These are phyloP conservation scores for Laspeyria flexula DNA, from an alignment of 2,888 invertebrate species.

Conservation along the genomic window DNA sequence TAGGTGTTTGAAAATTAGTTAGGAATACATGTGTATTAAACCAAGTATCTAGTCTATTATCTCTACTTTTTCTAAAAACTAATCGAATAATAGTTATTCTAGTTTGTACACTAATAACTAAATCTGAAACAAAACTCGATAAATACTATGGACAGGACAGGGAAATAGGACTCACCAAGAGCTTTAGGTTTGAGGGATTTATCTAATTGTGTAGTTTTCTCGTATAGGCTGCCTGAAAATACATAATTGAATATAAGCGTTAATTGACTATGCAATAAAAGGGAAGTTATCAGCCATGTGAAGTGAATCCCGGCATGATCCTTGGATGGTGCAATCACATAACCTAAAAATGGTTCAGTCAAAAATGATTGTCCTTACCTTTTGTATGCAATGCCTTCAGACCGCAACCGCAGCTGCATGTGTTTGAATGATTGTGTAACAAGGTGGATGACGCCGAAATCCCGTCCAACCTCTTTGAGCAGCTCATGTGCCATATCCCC, in stretches of 20 bases:
- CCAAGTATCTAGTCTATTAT: no score
- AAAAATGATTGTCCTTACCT: conserved; percentile 76
- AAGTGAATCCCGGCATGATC: conserved; percentile 6
- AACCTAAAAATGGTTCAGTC: conserved; percentile 63
- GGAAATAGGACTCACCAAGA: conserved; percentile 69
- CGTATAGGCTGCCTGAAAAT: conserved; percentile 62
- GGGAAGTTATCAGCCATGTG: no score
- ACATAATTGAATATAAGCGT: not conserved
- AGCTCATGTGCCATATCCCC: conserved; percentile 91
- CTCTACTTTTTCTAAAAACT: no score
- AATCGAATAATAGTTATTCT: no score
- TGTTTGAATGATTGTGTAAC: conserved; percentile 85
- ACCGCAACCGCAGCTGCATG: conserved; percentile 90
- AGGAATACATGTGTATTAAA: no score
- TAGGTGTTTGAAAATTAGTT: no score
- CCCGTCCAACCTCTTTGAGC: conserved; percentile 72
- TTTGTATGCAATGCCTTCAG: conserved; percentile 89
- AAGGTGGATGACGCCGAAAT: conserved; percentile 62
- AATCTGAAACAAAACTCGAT: no score
- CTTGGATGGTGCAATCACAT: conserved; percentile 71
- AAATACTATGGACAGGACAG: conserved; percentile 26
- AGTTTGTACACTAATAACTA: no score
- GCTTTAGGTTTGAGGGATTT: conserved; percentile 59
- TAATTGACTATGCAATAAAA: no score
- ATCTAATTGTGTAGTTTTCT: conserved; percentile 52